A percentile compares a stretch with the other conserved stretches of the same genome.
Evolutionary conservation across 2,888 invertebrate species (phyloP).

Genomic region (Sthenelais limicola): DNA sequence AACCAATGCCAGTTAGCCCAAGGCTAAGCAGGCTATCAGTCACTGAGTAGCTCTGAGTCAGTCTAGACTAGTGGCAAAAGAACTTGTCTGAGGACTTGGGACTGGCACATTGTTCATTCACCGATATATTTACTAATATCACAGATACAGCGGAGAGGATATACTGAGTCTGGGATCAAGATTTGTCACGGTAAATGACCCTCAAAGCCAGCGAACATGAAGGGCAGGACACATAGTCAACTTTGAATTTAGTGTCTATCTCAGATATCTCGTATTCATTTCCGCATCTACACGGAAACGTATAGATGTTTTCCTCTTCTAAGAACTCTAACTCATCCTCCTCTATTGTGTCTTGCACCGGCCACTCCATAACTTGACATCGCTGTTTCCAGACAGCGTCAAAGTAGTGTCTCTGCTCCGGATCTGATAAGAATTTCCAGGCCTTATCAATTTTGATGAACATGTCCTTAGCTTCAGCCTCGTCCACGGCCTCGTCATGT

Average conservation of each 20-base stretch:
- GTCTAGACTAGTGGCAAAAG: too few species aligned
- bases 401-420: constrained; percentile 56
- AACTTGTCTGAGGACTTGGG: too few species aligned
- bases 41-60: too few species aligned
- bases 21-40: too few species aligned
- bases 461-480: constrained; percentile 35
- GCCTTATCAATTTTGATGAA: constrained; percentile 59
- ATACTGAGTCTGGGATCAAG: too few species aligned
- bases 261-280: constrained; percentile 56
- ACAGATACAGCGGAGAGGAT: too few species aligned
- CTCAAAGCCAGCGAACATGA: constrained; percentile 62
- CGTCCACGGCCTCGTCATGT: not conserved
- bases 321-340: constrained; percentile 64
- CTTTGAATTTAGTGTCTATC: constrained; percentile 55
- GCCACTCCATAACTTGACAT: constrained; percentile 59
- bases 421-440: constrained; percentile 62
- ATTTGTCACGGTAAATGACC: constrained; percentile 53
- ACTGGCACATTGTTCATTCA: too few species aligned
- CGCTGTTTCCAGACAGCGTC: constrained; percentile 61
- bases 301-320: constrained; percentile 45
- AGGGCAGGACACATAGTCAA: constrained; percentile 64
- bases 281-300: constrained; percentile 63
- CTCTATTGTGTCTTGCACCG: constrained; percentile 62
- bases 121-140: too few species aligned
- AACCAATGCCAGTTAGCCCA: too few species aligned